Base-by-base conservation (phyloP, 2,888 invertebrate species). In the Lepidocyrtoides sp. region DNA sequence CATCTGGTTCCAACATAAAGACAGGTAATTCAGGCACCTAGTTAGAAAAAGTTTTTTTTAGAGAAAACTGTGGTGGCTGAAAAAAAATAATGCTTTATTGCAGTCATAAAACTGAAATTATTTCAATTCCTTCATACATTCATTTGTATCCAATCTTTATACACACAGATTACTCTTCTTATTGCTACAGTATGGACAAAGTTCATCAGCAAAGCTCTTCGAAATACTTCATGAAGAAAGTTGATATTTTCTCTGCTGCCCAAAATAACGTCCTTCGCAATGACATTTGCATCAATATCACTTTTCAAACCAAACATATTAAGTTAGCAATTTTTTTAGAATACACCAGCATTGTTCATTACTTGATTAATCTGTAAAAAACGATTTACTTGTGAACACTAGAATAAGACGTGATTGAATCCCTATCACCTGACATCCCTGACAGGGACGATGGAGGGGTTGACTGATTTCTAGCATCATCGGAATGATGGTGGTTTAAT, bases 121-220 rank as follows among this genome's bases (percentile, higher is more conserved):
- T 69, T 2, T 7, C 17, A 48, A 2, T 14, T 23, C 48, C 5
- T 5, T 95, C 96, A 95, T 94, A 97, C 97, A 95, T 97, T 98
- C 96, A 97, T 97, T 95, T 98, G 98, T 96, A 99, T 98, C 97
- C 99, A 98, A 95, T 99, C 99, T 95, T 98, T 98, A 95, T 99
- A 99, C 2, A 99, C 97, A 63, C 97, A 97, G 94, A 99, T 98
- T 60, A 98, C 98, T 94, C 98, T 97, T 72, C 98, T 96, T 91
- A 98, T 97, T 4, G 99, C 98, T 92, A 97, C 97, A 14, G 98
- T 97, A 95, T 98, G 98, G 1, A 97, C 96, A 95, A 99, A 98
- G 93, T 98, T 98, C 94, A 99, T 96, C 75, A 99, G 96, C 95
- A 99, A 98, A 44, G 98, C 98, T 95, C 99, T 98, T 36, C 99